Evolutionary conservation across 2,113 vertebrate genomes (phyloP).

Genomic region (Pangasianodon hypophthalmus): DNA sequence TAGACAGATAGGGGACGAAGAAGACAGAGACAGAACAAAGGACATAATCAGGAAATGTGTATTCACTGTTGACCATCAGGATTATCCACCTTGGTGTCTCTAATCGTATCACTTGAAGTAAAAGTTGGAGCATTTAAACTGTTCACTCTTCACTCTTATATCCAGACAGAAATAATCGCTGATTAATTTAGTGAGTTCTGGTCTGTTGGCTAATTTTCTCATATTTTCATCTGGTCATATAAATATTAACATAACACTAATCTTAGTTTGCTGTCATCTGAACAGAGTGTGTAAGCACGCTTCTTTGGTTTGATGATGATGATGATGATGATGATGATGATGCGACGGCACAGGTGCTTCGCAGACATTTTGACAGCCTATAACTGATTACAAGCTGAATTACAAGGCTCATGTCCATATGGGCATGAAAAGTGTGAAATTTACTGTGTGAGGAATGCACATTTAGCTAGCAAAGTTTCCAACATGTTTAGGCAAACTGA

Average conservation of each 20-base stretch:
- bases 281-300: neutral
- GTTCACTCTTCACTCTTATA: neutral
- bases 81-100: neutral
- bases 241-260: neutral
- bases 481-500: neutral
- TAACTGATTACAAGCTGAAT: neutral
- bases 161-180: neutral
- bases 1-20: slow-evolving; percentile 1
- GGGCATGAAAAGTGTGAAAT: neutral
- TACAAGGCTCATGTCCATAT: neutral
- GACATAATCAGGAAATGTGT: neutral
- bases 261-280: neutral
- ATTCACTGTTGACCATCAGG: neutral
- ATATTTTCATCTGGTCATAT: neutral
- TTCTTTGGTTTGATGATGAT: neutral
- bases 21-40: slow-evolving; percentile 7
- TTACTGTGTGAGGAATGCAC: neutral
- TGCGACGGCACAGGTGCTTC: neutral
- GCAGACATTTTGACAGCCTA: neutral
- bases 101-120: neutral
- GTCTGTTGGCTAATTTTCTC: neutral
- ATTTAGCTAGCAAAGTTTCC: neutral
- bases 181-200: neutral
- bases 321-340: neutral
- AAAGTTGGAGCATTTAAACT: neutral